A percentile compares a stretch with the other conserved stretches of the same genome.
phyloP scores from a whole-genome alignment of 2,113 vertebrate species.

The Ceyx cyanopectus region DNA sequence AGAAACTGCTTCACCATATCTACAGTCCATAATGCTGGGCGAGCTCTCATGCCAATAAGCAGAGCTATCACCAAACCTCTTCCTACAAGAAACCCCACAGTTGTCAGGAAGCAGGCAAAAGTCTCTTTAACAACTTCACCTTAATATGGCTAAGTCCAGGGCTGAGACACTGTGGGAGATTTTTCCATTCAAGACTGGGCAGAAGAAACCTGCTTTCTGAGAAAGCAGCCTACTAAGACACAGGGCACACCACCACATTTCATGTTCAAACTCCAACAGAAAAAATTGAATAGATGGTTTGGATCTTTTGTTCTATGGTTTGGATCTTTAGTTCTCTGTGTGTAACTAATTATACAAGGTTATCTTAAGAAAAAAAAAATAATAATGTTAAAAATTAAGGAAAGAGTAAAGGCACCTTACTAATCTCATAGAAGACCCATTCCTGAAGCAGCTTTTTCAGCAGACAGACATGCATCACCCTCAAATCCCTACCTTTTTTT shows the following conservation, averaged over 20 bases:
- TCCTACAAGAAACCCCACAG: not conserved
- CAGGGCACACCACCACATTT: not conserved
- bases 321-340: not conserved
- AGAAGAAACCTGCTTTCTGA: not conserved
- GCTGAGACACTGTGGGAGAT: not conserved
- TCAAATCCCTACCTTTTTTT: not conserved
- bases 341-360: slow-evolving; percentile 5
- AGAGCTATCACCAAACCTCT: not conserved
- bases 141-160: not conserved
- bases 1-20: not conserved
- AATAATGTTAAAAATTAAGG: not conserved
- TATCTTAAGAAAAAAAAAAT: not conserved
- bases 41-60: not conserved
- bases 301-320: not conserved
- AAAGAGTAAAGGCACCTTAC: not conserved
- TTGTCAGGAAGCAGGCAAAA: not conserved
- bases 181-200: not conserved
- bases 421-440: not conserved
- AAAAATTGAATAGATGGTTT: not conserved
- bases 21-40: not conserved
- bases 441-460: not conserved
- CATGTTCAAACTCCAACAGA: not conserved
- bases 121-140: not conserved
- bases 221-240: not conserved
- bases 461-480: not conserved